These are phyloP conservation scores for Acyrthosiphon pisum DNA, from an alignment of 1,140 invertebrate species.

Conservation along the genomic window DNA sequence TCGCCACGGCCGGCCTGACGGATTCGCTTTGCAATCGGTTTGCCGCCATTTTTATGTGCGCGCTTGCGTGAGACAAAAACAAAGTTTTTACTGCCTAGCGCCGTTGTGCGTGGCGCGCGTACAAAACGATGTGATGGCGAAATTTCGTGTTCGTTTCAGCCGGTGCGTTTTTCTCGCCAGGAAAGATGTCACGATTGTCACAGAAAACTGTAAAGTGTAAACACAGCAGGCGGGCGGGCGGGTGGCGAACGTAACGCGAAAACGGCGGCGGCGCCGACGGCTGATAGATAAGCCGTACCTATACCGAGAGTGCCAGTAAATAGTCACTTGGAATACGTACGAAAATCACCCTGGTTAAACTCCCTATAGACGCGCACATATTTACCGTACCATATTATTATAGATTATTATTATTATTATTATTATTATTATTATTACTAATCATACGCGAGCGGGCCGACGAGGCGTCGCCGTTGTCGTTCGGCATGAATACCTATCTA, in stretches of 20 bases:
- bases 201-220: not conserved
- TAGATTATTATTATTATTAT: not conserved
- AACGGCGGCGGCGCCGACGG: not conserved
- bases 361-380: not conserved
- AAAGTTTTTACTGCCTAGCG: not conserved
- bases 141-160: not conserved
- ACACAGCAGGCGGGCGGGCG: not conserved
- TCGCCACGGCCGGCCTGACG: too few species aligned
- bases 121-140: not conserved
- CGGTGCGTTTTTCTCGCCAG: not conserved
- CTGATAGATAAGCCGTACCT: conserved; percentile 27
- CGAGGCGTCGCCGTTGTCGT: not conserved
- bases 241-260: not conserved
- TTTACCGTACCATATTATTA: not conserved
- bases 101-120: not conserved
- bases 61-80: not conserved
- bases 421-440: not conserved
- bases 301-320: not conserved
- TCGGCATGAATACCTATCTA: too few species aligned
- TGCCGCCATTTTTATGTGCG: conserved; percentile 50
- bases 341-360: not conserved
- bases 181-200: not conserved
- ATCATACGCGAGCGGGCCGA: not conserved
- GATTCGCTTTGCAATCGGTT: not conserved
- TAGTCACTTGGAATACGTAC: not conserved